A percentile compares a stretch with the other conserved stretches of the same genome.
phyloP scores from a whole-genome alignment of 2,113 vertebrate genomes.

The Prochilodus magdalenae region DNA sequence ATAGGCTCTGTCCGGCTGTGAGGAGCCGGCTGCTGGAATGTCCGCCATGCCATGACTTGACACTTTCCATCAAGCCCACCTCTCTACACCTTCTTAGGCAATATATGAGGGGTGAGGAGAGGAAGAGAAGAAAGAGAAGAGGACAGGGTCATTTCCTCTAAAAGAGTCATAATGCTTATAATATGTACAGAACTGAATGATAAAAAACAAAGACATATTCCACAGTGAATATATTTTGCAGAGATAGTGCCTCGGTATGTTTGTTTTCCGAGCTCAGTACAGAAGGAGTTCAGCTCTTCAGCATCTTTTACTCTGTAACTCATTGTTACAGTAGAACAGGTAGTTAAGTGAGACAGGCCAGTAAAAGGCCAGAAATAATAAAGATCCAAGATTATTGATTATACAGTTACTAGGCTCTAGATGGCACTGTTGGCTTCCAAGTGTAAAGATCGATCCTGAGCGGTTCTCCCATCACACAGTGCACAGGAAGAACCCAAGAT shows the following conservation, averaged over 20 bases:
- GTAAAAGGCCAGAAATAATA: not conserved
- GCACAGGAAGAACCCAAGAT: too few relatives aligned
- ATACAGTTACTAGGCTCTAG: conserved; percentile 65
- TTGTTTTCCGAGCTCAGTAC: not conserved
- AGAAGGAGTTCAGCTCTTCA: not conserved
- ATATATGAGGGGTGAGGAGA: conserved; percentile 58
- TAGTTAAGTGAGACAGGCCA: not conserved
- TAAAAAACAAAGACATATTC: not conserved
- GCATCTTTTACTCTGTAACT: not conserved
- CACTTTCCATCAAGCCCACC: conserved; percentile 64
- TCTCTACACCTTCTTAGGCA: conserved; percentile 73
- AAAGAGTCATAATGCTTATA: not conserved
- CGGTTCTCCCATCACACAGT: not conserved
- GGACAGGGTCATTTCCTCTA: not conserved
- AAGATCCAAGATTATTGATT: not conserved
- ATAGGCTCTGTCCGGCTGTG: conserved; percentile 70
- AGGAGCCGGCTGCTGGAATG: conserved; percentile 73
- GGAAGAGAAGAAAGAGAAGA: conserved; percentile 1
- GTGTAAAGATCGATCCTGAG: not conserved
- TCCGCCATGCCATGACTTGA: conserved; percentile 70
- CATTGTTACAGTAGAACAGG: too few relatives aligned
- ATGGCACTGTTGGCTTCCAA: conserved; percentile 64
- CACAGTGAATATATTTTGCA: not conserved
- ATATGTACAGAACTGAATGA: not conserved
- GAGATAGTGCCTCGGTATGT: not conserved